Evolutionary conservation across 2,113 vertebrate species (phyloP).

Genomic region (Solea solea): DNA sequence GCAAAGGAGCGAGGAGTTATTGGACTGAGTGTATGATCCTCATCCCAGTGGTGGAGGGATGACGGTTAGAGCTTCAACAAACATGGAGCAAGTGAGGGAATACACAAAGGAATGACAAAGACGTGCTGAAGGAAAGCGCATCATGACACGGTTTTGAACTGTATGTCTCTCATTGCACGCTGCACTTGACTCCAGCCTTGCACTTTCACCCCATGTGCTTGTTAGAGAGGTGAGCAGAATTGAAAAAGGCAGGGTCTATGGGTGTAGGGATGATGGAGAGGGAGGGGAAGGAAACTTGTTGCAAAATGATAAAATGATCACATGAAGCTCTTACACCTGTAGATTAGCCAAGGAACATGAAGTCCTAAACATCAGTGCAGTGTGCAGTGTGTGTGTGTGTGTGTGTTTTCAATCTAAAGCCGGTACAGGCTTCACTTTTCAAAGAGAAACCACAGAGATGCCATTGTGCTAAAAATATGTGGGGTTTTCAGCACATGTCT

Average conservation of each 20-base stretch:
- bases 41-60: constrained; percentile 13
- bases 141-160: constrained; percentile 74
- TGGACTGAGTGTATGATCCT: constrained; percentile 26
- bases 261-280: constrained; percentile 23
- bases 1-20: constrained; percentile 22
- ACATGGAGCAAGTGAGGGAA: constrained; percentile 24
- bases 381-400: not conserved
- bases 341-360: constrained; percentile 3
- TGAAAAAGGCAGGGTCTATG: constrained; percentile 45
- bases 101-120: constrained; percentile 39
- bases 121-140: constrained; percentile 38
- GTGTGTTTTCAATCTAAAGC: no score
- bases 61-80: constrained; percentile 27
- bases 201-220: constrained; percentile 66
- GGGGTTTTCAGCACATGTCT: no score
- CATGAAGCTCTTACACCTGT: constrained; percentile 33
- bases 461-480: no score
- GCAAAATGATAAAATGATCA: constrained; percentile 9
- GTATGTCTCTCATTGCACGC: constrained; percentile 53
- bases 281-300: not conserved
- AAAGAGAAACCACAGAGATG: no score
- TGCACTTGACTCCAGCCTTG: constrained; percentile 68
- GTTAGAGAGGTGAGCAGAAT: constrained; percentile 56
- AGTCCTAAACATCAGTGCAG: not conserved
- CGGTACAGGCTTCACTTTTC: no score